Conservation (phyloP, 64 coral and sea anemone species). For the Astreopora myriophthalma region DNA sequence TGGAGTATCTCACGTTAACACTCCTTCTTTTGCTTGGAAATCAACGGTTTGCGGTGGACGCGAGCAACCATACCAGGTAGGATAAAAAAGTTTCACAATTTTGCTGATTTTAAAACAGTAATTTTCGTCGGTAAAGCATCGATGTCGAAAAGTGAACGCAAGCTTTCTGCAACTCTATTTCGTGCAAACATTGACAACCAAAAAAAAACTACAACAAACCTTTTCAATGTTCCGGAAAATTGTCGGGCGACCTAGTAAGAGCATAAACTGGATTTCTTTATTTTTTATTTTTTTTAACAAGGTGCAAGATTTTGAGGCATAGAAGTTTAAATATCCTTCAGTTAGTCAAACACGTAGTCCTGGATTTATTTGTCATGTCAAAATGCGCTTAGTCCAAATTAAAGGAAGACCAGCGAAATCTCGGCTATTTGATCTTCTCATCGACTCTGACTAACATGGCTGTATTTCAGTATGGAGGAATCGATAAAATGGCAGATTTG, state of each 20-base stretch:
- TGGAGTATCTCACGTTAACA: background rate
- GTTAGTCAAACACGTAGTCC: background rate
- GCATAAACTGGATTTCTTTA: background rate
- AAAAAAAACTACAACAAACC: background rate
- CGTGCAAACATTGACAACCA: background rate
- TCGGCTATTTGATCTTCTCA: background rate
- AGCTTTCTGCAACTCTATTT: background rate
- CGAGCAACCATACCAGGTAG: background rate
- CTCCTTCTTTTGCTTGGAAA: background rate
- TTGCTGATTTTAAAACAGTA: background rate
- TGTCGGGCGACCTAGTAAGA: background rate
- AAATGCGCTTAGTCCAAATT: background rate
- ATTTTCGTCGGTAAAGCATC: too few relatives aligned
- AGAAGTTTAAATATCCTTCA: background rate
- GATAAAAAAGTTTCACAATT: too few relatives aligned
- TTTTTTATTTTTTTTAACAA: too few relatives aligned
- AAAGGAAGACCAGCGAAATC: too few relatives aligned
- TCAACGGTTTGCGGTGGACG: background rate
- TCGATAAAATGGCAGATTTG: too few relatives aligned
- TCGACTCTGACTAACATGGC: background rate
- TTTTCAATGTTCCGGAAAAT: background rate
- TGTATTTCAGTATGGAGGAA: too few relatives aligned
- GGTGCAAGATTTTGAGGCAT: background rate
- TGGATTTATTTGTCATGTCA: background rate
- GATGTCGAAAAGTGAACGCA: background rate